Evolutionary conservation across 2,113 vertebrate genomes (phyloP), one percentile per base, ranked within the genome.

Genomic region (Halichoeres trimaculatus): DNA sequence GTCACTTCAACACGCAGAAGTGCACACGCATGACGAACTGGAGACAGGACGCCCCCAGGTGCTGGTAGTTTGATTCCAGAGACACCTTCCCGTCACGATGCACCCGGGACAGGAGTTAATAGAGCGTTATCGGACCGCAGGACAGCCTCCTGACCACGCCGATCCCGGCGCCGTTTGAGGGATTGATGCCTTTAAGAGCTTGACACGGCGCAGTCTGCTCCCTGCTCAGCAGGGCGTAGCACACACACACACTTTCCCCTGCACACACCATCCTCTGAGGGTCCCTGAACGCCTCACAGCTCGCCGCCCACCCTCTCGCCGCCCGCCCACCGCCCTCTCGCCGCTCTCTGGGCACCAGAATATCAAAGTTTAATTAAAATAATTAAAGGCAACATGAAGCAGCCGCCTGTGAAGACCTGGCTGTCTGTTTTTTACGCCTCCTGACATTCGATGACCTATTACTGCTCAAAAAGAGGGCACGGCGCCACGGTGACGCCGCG

Each of bases 361-460:
- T 96, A 94, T 97, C 95, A 91, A 96, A 96, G 90, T 98, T 98
- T 96, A 96, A 97, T 98, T 96, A 96, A 97, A 97, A 95, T 96
- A 96, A 97, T 97, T 97, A 96, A 96, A 97, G 91, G 93, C 94
- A 97, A 95, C 96, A 96, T 96, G 95, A 93, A 96, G 95, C 96
- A 95, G 95, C 95, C 95, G 96, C 95, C 95, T 97, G 96, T 96
- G 95, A 97, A 97, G 95, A 95, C 95, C 93, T 94, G 93, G 91
- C 95, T 95, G 95, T 95, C 96, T 94, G 66, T 92, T 95, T 96
- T 96, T 95, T 95, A 95, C 94, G 95, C 94, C 94, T 96, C 94
- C 91, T 97, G 96, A 97, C 96, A 95, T 95, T 95, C 95, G 96
- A 95, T 96, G 97, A 98, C 96, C 95, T 95, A 94, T 92, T 92